A percentile compares a stretch with the other conserved stretches of the same genome.
Conservation (phyloP, 2,113 vertebrate genomes). For the Chlorodrepanis virens region DNA sequence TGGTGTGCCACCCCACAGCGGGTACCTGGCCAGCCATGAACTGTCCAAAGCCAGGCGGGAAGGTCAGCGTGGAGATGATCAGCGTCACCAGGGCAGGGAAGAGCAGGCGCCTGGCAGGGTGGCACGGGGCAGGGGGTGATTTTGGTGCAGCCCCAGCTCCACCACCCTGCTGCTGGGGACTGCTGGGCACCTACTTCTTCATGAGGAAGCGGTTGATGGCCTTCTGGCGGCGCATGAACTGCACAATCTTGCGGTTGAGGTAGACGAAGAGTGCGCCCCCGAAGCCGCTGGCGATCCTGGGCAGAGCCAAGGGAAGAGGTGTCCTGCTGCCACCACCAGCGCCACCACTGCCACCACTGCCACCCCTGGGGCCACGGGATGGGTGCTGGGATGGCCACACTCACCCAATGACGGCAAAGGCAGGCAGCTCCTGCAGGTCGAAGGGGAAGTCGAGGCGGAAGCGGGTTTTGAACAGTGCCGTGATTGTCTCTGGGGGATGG, state of each 20-base stretch:
- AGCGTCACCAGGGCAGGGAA: constrained; percentile 93
- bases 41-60: constrained; percentile 94
- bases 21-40: constrained; percentile 97
- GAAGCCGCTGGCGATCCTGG: constrained; percentile 93
- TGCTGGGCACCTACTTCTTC: constrained; percentile 86
- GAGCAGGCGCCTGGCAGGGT: constrained; percentile 81
- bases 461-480: constrained; percentile 94
- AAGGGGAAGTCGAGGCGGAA: constrained; percentile 97
- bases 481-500: constrained; percentile 87
- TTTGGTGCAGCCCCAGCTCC: not conserved
- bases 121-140: not conserved
- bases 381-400: not conserved
- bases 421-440: constrained; percentile 95
- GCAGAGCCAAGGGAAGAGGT: not conserved
- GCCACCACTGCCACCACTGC: rapidly evolving
- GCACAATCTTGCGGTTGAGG: constrained; percentile 94
- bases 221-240: constrained; percentile 97
- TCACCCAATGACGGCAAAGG: constrained; percentile 96
- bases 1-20: rapidly evolving
- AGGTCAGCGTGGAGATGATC: constrained; percentile 90
- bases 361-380: not conserved
- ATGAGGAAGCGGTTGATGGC: constrained; percentile 98
- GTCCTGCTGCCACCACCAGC: not conserved
- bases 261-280: constrained; percentile 94
- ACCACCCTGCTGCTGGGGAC: rapidly evolving